Conservation (phyloP, 1,140 invertebrate genomes). For the Drosophila mayri region DNA sequence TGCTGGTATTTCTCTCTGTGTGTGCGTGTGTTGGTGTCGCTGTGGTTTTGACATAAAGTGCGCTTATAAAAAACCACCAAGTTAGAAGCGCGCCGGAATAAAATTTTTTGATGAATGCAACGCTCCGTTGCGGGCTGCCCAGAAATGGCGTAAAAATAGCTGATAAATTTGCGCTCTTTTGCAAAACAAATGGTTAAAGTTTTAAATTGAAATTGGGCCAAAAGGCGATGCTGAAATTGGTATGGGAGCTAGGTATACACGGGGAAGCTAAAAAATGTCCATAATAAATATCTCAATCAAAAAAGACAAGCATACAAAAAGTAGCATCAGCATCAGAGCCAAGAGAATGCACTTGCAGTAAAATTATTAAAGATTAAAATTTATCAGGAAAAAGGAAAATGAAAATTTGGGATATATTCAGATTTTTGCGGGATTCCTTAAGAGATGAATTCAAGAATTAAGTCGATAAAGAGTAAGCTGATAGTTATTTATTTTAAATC, state of each 20-base stretch:
- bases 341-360: background rate
- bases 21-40: slow-evolving; percentile 50
- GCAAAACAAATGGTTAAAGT: slow-evolving; percentile 80
- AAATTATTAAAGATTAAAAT: background rate
- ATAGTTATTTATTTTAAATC: background rate
- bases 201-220: slow-evolving; percentile 79
- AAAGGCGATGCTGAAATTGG: slow-evolving; percentile 58
- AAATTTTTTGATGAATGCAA: slow-evolving; percentile 80
- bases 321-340: slow-evolving; percentile 37
- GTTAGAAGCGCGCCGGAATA: slow-evolving; percentile 72
- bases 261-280: slow-evolving; percentile 48
- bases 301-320: slow-evolving; percentile 66
- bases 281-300: slow-evolving; percentile 82
- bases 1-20: slow-evolving; percentile 18
- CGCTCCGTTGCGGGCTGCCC: slow-evolving; percentile 42
- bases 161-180: slow-evolving; percentile 70
- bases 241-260: slow-evolving; percentile 12
- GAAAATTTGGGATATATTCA: background rate
- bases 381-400: background rate
- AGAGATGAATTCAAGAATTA: background rate
- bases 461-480: background rate
- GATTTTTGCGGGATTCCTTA: background rate
- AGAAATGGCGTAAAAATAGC: slow-evolving; percentile 74
- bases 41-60: slow-evolving; percentile 83
- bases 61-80: slow-evolving; percentile 80